Conservation (phyloP, 2,797 vertebrate genomes). For the Hipposideros larvatus region DNA sequence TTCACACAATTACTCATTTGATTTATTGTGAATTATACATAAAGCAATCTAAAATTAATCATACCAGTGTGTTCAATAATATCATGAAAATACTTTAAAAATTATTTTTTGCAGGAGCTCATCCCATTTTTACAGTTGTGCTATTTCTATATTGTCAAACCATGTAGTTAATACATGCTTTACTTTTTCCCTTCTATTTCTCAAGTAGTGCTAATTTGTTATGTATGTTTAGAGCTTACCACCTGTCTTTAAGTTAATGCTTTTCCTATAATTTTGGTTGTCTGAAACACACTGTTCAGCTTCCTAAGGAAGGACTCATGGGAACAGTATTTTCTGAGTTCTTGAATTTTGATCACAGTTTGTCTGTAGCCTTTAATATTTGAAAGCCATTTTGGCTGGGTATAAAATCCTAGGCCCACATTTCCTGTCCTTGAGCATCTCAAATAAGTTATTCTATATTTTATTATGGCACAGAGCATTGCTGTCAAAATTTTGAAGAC, state of each 20-base stretch:
- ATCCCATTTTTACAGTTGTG: neutral
- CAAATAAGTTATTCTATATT: neutral
- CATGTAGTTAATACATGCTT: neutral
- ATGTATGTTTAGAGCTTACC: neutral
- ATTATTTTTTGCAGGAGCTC: neutral
- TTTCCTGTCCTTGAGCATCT: neutral
- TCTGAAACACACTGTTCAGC: neutral
- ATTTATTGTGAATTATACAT: neutral
- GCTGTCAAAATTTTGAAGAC: neutral
- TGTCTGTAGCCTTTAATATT: neutral
- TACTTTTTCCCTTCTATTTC: neutral
- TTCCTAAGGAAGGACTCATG: constrained; percentile 1
- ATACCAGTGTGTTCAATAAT: neutral
- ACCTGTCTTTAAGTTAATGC: neutral
- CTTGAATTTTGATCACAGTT: neutral
- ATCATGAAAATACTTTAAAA: neutral
- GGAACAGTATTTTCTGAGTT: neutral
- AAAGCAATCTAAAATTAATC: neutral
- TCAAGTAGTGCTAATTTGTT: neutral
- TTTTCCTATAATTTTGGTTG: neutral
- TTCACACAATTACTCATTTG: neutral
- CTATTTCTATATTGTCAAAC: neutral
- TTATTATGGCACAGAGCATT: neutral
- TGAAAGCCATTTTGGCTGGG: neutral
- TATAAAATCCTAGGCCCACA: neutral